These are phyloP conservation scores for Montipora capitata DNA, from an alignment of 92 coral and sea anemone species.

Conservation along the genomic window DNA sequence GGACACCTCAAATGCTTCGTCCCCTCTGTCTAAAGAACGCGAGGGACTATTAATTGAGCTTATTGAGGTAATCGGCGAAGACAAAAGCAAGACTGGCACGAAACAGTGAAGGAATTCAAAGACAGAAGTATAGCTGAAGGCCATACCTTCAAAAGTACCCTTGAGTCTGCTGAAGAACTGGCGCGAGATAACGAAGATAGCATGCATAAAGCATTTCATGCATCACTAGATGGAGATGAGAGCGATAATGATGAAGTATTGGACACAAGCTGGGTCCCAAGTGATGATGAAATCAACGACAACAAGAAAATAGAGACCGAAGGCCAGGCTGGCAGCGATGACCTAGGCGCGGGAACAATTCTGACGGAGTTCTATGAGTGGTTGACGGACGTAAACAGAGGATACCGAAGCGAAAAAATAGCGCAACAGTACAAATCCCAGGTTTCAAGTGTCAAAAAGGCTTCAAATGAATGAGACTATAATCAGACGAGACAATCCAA, in stretches of 20 bases:
- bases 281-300: not conserved
- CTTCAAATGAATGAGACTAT: not conserved
- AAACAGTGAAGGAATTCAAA: slow-evolving; percentile 30
- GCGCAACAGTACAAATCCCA: slow-evolving; percentile 53
- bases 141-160: slow-evolving; percentile 35
- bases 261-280: slow-evolving; percentile 43
- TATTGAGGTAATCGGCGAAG: not conserved
- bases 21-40: not conserved
- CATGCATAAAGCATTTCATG: not conserved
- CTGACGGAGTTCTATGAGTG: slow-evolving; percentile 39
- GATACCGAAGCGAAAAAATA: slow-evolving; percentile 33
- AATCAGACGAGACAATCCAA: no score
- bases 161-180: slow-evolving; percentile 32
- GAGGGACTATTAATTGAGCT: slow-evolving; percentile 36
- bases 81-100: slow-evolving; percentile 28
- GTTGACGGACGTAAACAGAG: slow-evolving; percentile 57
- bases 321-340: not conserved
- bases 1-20: slow-evolving; percentile 22
- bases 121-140: slow-evolving; percentile 15
- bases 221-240: slow-evolving; percentile 29
- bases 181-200: slow-evolving; percentile 13
- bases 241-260: slow-evolving; percentile 6
- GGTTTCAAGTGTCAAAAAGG: slow-evolving; percentile 46
- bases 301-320: not conserved
- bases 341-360: not conserved